phyloP scores from a whole-genome alignment of 2,113 vertebrate genomes.

The Toxotes chatareus region DNA sequence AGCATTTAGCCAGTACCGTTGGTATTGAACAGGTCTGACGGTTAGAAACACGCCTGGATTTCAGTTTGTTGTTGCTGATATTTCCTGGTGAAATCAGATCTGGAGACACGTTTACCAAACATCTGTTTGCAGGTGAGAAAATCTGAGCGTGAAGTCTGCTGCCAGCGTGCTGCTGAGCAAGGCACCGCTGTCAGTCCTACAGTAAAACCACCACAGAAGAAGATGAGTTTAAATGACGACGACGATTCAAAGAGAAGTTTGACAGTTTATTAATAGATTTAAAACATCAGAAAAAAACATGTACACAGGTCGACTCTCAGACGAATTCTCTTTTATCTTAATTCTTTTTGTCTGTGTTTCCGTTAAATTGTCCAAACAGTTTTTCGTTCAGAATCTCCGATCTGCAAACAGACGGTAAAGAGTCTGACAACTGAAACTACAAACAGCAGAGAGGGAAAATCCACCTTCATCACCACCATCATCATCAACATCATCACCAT shows the following conservation, averaged over 20 bases:
- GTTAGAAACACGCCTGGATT: not conserved
- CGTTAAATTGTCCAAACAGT: slow-evolving; percentile 40
- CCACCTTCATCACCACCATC: slow-evolving; percentile 88
- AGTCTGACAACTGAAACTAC: slow-evolving; percentile 74
- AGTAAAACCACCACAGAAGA: slow-evolving; percentile 46
- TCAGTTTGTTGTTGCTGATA: not conserved
- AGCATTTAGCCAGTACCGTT: not conserved
- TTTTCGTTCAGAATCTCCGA: slow-evolving; percentile 90
- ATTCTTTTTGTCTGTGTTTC: slow-evolving; percentile 54
- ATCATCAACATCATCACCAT: slow-evolving; percentile 35
- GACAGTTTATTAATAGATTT: slow-evolving; percentile 87
- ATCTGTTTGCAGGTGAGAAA: slow-evolving; percentile 88
- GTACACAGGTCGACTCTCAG: slow-evolving; percentile 77
- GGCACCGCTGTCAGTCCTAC: not conserved
- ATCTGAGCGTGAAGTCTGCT: slow-evolving; percentile 47
- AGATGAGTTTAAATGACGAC: slow-evolving; percentile 77
- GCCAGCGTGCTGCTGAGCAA: slow-evolving; percentile 30
- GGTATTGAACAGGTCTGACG: not conserved
- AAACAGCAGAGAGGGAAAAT: slow-evolving; percentile 79
- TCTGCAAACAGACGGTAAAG: slow-evolving; percentile 97
- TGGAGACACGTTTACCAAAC: slow-evolving; percentile 65
- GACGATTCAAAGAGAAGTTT: slow-evolving; percentile 78
- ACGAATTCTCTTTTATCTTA: not conserved
- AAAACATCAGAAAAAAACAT: slow-evolving; percentile 85
- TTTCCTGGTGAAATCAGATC: slow-evolving; percentile 28